These are phyloP conservation scores for Amblyopsis rosae DNA, from an alignment of 2,113 vertebrate species.

Conservation along the genomic window DNA sequence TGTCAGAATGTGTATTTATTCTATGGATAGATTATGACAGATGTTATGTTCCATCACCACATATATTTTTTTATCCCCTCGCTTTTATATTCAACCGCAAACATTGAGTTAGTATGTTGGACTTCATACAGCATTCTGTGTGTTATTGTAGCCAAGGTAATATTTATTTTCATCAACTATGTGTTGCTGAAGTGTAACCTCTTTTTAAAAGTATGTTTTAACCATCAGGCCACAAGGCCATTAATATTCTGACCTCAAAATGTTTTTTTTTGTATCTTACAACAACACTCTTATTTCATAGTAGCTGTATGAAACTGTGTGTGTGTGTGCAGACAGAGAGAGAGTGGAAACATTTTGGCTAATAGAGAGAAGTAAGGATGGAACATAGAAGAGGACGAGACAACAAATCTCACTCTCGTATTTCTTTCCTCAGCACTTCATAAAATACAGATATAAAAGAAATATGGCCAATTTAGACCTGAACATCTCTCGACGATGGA, in stretches of 20 bases:
- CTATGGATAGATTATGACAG: not conserved
- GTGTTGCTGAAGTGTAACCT: conserved; percentile 6
- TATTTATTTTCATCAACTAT: conserved; percentile 1
- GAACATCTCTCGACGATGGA: too few relatives aligned
- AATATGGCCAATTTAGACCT: too few relatives aligned
- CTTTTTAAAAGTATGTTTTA: not conserved
- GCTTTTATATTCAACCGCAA: not conserved
- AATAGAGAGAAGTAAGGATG: conserved; percentile 6
- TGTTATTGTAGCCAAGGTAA: not conserved
- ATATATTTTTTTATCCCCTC: not conserved
- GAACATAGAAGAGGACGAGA: not conserved
- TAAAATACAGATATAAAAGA: too few relatives aligned
- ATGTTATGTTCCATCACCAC: not conserved
- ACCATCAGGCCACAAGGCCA: conserved; percentile 2
- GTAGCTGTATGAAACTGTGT: not conserved
- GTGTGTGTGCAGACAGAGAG: not conserved
- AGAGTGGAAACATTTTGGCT: not conserved
- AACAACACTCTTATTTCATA: conserved; percentile 5
- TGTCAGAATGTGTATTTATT: not conserved
- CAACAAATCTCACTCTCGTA: not conserved
- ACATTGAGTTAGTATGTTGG: not conserved
- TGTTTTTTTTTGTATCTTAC: not conserved
- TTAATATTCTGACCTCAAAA: conserved; percentile 5
- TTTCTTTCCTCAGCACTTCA: too few relatives aligned
- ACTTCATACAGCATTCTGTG: not conserved